A percentile compares a stretch with the other conserved stretches of the same genome.
Evolutionary conservation across 1,140 invertebrate genomes (phyloP).

Genomic region (Mizuhopecten yessoensis): DNA sequence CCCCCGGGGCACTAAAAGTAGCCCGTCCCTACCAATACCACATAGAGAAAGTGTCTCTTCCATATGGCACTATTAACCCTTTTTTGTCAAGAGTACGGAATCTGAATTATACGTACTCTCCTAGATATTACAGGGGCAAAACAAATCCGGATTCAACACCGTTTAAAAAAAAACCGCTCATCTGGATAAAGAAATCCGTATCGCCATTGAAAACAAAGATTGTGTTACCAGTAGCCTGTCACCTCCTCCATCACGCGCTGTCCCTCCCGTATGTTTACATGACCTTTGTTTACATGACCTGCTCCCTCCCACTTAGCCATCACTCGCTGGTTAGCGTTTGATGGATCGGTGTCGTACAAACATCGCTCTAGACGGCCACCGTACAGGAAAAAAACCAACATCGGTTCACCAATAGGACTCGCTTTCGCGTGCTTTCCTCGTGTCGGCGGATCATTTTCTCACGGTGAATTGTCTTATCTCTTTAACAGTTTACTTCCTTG

Average conservation of each 20-base stretch:
- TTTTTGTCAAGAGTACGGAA: too few species aligned
- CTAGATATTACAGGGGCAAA: too few species aligned
- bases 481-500: neutral
- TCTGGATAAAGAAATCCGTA: neutral
- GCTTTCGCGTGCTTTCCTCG: neutral
- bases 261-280: neutral
- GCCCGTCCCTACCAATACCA: too few species aligned
- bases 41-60: too few species aligned
- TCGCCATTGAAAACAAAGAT: neutral
- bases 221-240: neutral
- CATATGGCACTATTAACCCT: too few species aligned
- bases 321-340: neutral
- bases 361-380: neutral
- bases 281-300: neutral
- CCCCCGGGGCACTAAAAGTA: too few species aligned
- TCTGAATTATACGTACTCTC: too few species aligned
- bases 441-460: neutral
- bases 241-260: too few species aligned
- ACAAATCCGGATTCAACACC: too few species aligned
- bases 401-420: neutral
- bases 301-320: constrained; percentile 25
- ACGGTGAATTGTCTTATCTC: neutral
- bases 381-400: constrained; percentile 4
- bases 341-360: constrained; percentile 13
- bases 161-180: too few species aligned